phyloP scores from a whole-genome alignment of 2,888 invertebrate species.

The Stenichneumon culpator region DNA sequence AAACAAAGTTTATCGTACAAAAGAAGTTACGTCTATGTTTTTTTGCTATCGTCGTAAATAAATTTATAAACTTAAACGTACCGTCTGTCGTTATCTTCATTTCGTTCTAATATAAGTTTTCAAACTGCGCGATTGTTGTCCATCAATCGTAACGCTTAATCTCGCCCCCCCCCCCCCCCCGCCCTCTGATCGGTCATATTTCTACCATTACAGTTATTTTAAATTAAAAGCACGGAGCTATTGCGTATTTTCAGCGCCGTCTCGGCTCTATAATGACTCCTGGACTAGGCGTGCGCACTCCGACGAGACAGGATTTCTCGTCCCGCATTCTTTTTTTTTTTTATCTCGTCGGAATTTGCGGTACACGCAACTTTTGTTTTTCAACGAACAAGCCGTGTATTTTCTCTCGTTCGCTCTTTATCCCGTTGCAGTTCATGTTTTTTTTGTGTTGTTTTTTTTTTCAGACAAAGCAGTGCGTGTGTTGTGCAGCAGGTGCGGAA shows the following conservation, averaged over 20 bases:
- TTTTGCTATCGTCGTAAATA: conserved; percentile 63
- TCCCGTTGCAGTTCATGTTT: neutral
- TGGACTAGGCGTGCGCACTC: conserved; percentile 27
- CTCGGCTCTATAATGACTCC: conserved; percentile 21
- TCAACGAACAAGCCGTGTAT: neutral
- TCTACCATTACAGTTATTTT: conserved; percentile 9
- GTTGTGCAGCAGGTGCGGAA: conserved; percentile 58
- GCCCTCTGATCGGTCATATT: neutral
- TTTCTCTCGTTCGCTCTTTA: conserved; percentile 1
- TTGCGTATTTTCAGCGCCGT: conserved; percentile 7
- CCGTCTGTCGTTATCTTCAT: conserved; percentile 54
- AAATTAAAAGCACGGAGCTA: conserved; percentile 4
- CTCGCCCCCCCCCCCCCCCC: neutral
- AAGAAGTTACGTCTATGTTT: conserved; percentile 70
- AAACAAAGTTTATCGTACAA: conserved; percentile 73
- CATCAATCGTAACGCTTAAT: conserved; percentile 4
- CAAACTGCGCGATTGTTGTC: conserved; percentile 6
- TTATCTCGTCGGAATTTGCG: conserved; percentile 21
- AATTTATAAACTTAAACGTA: conserved; percentile 68
- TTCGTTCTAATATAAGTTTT: conserved; percentile 57
- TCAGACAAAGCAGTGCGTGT: conserved; percentile 70
- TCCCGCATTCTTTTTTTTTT: neutral
- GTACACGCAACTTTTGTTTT: neutral
- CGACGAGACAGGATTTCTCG: conserved; percentile 8
- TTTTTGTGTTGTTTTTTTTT: neutral